Evolutionary conservation across 2,888 invertebrate species (phyloP).

Genomic region (Tachina grossa): DNA sequence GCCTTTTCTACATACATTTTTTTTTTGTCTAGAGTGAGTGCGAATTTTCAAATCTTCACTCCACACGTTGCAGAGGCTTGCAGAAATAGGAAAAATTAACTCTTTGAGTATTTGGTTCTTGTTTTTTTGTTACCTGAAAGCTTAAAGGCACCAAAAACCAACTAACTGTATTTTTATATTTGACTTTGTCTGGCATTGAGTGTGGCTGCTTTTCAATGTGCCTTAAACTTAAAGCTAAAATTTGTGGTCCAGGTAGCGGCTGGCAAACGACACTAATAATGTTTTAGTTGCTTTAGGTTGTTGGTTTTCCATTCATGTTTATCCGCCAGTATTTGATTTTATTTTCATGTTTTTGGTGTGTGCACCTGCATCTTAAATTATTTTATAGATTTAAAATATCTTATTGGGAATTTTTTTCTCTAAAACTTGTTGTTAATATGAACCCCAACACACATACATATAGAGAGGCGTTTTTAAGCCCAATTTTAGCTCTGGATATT

Average conservation of each 20-base stretch:
- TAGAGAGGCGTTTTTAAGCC: slow-evolving; percentile 60
- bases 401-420: slow-evolving; percentile 7
- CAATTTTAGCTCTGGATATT: slow-evolving; percentile 6
- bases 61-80: slow-evolving; percentile 23
- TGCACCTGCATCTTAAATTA: slow-evolving; percentile 67
- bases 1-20: slow-evolving; percentile 8
- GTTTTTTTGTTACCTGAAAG: slow-evolving; percentile 25
- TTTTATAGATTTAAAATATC: slow-evolving; percentile 35
- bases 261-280: slow-evolving; percentile 40
- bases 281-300: slow-evolving; percentile 31
- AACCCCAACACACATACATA: slow-evolving; percentile 56
- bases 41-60: slow-evolving; percentile 7
- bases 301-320: slow-evolving; percentile 36
- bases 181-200: slow-evolving; percentile 21
- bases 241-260: slow-evolving; percentile 51
- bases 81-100: slow-evolving; percentile 56
- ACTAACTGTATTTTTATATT: slow-evolving; percentile 50
- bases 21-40: not conserved
- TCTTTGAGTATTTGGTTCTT: slow-evolving; percentile 9
- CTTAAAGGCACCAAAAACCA: slow-evolving; percentile 9
- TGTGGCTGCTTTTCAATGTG: slow-evolving; percentile 1
- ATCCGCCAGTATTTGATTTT: slow-evolving; percentile 44
- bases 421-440: slow-evolving; percentile 36
- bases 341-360: slow-evolving; percentile 35
- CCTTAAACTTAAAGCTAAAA: slow-evolving; percentile 13